Evolutionary conservation across 2,797 vertebrate genomes (phyloP), one percentile per base, ranked within the genome.

Genomic region (Malacoctenus gilli): DNA sequence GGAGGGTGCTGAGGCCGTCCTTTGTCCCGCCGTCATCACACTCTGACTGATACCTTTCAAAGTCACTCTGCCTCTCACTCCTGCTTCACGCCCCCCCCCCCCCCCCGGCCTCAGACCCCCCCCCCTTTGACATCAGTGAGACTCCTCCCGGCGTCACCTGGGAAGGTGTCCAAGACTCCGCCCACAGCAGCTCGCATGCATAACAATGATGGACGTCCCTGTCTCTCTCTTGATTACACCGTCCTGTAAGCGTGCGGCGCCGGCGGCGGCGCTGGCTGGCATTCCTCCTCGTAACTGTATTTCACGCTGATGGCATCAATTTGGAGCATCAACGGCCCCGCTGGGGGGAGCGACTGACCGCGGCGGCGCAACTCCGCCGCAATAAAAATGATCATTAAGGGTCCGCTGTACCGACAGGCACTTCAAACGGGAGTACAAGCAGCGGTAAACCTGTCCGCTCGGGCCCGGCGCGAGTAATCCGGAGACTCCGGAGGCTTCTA

Each of bases 121-220:
- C n/a, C n/a, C n/a, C n/a, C n/a, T n/a, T n/a, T n/a, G n/a, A n/a
- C n/a, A n/a, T n/a, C n/a, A n/a, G n/a, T n/a, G n/a, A n/a, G n/a
- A n/a, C n/a, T n/a, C n/a, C n/a, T n/a, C n/a, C n/a, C n/a, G n/a
- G n/a, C n/a, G n/a, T n/a, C n/a, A n/a, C n/a, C n/a, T n/a, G 72
- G 80, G 77, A 88, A 67, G 46, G 43, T 30, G 10, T 85, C 86
- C 79, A 89, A 69, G 18, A 7, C 49, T 62, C 43, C 62, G 69
- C 40, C 36, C 1, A 2, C 22, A 18, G 42, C 50, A 40, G 69
- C 59, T 79, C 56, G 59, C 68, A 67, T 53, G 79, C 68, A 87
- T 72, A 32, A 79, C 75, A 85, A 79, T 60, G 41, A 50, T 39
- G 13, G 14, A 37, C 14, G 42, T 64, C 66, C 55, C 61, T 74